Evolutionary conservation across 2,113 vertebrate genomes (phyloP).

Genomic region (Urocolius indicus): DNA sequence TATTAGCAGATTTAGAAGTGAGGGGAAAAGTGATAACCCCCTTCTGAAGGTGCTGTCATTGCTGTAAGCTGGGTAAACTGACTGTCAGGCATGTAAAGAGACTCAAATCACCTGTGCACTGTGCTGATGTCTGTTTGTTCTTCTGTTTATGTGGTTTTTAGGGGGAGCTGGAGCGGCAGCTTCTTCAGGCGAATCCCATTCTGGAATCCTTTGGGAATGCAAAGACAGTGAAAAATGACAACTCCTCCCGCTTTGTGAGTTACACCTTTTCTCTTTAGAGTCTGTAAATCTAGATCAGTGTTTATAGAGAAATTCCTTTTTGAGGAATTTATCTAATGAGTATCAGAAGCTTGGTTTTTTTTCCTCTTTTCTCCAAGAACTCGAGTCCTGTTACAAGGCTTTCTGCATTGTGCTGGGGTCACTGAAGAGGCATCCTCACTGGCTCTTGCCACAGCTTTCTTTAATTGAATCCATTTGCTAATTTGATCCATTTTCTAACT

Average conservation of each 20-base stretch:
- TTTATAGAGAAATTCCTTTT: not conserved
- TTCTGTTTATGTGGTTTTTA: constrained; percentile 71
- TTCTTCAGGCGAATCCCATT: constrained; percentile 97
- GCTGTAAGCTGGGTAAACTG: not conserved
- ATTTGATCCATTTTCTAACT: not conserved
- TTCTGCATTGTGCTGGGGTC: not conserved
- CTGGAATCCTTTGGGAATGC: constrained; percentile 97
- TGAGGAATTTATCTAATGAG: not conserved
- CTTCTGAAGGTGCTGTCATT: not conserved
- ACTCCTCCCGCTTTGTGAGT: constrained; percentile 99
- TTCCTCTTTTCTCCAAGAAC: fast-evolving
- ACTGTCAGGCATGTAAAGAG: not conserved
- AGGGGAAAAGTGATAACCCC: not conserved
- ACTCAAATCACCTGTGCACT: fast-evolving
- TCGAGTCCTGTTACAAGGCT: not conserved
- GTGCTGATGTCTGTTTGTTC: not conserved
- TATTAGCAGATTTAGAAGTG: not conserved
- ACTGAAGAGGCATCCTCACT: not conserved
- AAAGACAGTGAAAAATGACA: constrained; percentile 99
- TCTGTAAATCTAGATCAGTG: not conserved
- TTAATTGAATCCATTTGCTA: not conserved
- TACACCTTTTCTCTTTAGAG: not conserved
- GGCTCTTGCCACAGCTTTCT: not conserved
- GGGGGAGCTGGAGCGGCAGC: constrained; percentile 96
- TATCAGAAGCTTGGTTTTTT: not conserved